Evolutionary conservation across 2,888 invertebrate genomes (phyloP), one percentile per base, ranked within the genome.

Genomic region (Linnaemya vulpina): DNA sequence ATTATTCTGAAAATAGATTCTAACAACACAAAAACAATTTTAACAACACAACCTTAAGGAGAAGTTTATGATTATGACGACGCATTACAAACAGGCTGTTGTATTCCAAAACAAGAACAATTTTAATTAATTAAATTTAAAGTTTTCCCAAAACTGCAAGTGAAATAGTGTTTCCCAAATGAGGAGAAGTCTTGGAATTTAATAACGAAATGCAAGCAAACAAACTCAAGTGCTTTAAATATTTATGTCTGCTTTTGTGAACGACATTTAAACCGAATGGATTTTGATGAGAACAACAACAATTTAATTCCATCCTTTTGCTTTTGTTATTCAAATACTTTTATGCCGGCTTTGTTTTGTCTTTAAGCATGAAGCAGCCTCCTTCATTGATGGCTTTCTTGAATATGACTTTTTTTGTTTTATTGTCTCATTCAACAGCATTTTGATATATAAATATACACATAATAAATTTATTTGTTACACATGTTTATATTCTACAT

Each of bases 41-140:
- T 11, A 3, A 20, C 51, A 51, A 46, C 10, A n/a, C 25, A 65
- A 25, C 4, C n/a, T 25, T 11, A 13, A 35, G 11, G 13, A 20
- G 3, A 8, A 25, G 13, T 15, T 30, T 51, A 15, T 73, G 58
- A 35, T 60, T 49, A 35, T 62, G 22, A 38, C 35, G n/a, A n/a
- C n/a, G 51, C 17, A 51, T 74, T n/a, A n/a, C n/a, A n/a, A 63
- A 74, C 38, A 49, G 46, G 20, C n/a, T 58, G 2, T 68, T 46
- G 22, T 58, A 17, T 17, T 8, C 20, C 49, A 38, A 17, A 40
- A 40, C 49, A 49, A 70, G 49, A 5, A 51, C 62, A 62, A 62
- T 51, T 78, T 17, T 60, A 70, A 78, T 70, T 70, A 70, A 77
- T 62, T 68, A 60, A 49, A 77, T 77, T 77, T 68, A 60, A 77